Percentiles rank a stretch among this genome's conserved stretches.
Conservation (phyloP, 92 coral and sea anemone genomes). For the Blastomussa wellsi region DNA sequence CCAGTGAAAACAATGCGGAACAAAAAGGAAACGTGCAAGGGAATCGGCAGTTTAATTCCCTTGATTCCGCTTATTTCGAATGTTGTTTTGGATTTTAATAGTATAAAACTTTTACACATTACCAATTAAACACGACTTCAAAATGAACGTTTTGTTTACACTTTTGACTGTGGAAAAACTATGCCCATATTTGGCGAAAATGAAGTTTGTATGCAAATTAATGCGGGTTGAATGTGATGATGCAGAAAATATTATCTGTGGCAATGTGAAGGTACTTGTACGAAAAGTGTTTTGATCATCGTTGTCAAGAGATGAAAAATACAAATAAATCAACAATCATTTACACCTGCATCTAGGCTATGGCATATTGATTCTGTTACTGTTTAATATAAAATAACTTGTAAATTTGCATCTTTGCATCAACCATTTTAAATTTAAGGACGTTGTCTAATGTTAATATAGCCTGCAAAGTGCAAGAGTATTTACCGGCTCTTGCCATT, state of each 20-base stretch:
- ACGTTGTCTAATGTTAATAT: too few species aligned
- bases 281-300: neutral
- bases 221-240: neutral
- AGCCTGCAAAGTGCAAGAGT: too few species aligned
- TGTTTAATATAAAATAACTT: neutral
- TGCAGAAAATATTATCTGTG: constrained; percentile 21
- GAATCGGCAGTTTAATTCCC: constrained; percentile 11
- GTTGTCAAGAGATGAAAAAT: constrained; percentile 16
- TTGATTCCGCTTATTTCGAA: constrained; percentile 1
- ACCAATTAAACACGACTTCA: constrained; percentile 11
- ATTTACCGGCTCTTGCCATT: neutral
- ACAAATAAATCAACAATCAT: constrained; percentile 25
- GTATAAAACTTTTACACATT: neutral
- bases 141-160: constrained; percentile 36
- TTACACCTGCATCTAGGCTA: constrained; percentile 16
- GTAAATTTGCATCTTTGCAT: too few species aligned
- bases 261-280: constrained; percentile 15
- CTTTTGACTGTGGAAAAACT: constrained; percentile 21
- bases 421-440: too few species aligned
- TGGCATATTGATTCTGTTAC: constrained; percentile 8
- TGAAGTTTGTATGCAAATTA: too few species aligned
- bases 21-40: constrained; percentile 29
- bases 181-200: too few species aligned
- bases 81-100: constrained; percentile 20
- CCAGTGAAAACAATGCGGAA: too few species aligned